Base-by-base conservation (phyloP, 2,113 vertebrate genomes). In the Setophaga petechia region DNA sequence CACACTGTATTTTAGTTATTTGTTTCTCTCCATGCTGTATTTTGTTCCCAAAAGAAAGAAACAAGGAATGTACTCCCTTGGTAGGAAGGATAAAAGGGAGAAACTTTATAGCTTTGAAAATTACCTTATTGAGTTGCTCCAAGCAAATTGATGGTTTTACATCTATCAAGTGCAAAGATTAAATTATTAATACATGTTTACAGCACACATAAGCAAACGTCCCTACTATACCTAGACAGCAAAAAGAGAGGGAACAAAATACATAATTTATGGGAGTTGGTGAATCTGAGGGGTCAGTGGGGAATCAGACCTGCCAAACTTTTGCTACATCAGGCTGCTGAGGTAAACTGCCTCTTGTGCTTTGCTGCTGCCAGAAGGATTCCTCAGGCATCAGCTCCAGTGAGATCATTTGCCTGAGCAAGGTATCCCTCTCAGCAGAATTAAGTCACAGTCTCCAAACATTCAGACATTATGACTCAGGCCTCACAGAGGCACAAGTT, bases 391-490 rank as follows among this genome's bases (percentile, higher is more conserved):
- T 41, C 78, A 83, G 31, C 75, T 69, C 46, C 3, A 11, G n/a
- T 91, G 88, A 96, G 88, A 80, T 96, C 83, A 92, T 79, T 28
- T 80, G 71, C 41, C 88, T 77, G 82, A 92, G 37, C 49, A 88
- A 96, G 88, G 88, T 59, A 95, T 30, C 28, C 37, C 15, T 79
- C 92, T 88, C 59, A 90, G 82, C 63, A 80, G 59, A 92, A 94
- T 94, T 92, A 90, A 87, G 54, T 90, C 85, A 87, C 67, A 58
- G 59, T 54, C 88, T 93, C 49, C 85, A 90, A 83, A 66, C 46
- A 73, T 73, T 62, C 90, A 94, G 84, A 88, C 63, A 51, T 73
- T 39, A 69, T 95, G 85, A 96, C 59, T 95, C 94, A 95, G 72
- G 71, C 27, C 43, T 90, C 75, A 55, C 2, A 89, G 90, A 87